Percentiles rank a stretch among this genome's conserved stretches.
Conservation (phyloP, 2,113 vertebrate genomes). For the Casuarius casuarius region DNA sequence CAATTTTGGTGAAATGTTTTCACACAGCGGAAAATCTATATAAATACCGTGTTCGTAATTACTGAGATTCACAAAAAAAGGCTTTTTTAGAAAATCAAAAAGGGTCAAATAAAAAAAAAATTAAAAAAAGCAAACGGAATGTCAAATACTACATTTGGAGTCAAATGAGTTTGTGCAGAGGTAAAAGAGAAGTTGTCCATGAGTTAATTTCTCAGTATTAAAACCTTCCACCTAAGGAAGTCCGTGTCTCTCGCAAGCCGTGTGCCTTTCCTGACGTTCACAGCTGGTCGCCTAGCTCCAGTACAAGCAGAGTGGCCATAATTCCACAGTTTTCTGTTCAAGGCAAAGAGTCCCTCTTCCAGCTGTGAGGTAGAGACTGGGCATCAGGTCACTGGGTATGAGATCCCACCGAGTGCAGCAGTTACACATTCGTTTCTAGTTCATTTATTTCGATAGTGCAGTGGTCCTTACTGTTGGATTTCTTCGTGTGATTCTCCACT, state of each 20-base stretch:
- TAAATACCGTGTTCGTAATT: neutral
- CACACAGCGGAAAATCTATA: constrained; percentile 8
- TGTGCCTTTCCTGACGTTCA: constrained; percentile 49
- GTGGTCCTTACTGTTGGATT: constrained; percentile 87
- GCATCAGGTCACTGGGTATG: constrained; percentile 47
- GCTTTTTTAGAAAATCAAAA: constrained; percentile 45
- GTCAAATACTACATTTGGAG: neutral
- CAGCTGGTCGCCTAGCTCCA: constrained; percentile 56
- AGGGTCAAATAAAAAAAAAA: constrained; percentile 43
- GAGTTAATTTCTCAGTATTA: constrained; percentile 7
- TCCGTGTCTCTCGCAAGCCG: neutral
- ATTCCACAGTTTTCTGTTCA: constrained; percentile 38
- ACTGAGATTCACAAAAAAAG: neutral
- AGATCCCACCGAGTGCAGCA: constrained; percentile 11
- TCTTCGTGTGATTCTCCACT: constrained; percentile 72
- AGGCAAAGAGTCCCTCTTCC: constrained; percentile 61
- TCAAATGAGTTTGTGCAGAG: constrained; percentile 30
- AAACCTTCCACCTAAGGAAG: constrained; percentile 47
- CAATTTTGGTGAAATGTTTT: constrained; percentile 9
- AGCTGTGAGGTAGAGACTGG: constrained; percentile 70
- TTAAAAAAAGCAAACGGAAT: neutral
- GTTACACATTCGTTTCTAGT: constrained; percentile 94
- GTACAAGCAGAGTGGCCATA: constrained; percentile 8
- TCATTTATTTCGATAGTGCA: constrained; percentile 95
- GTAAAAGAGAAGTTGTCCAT: constrained; percentile 12